These are phyloP conservation scores for Danio rerio DNA, from an alignment of 2,113 vertebrate genomes.

Conservation along the genomic window DNA sequence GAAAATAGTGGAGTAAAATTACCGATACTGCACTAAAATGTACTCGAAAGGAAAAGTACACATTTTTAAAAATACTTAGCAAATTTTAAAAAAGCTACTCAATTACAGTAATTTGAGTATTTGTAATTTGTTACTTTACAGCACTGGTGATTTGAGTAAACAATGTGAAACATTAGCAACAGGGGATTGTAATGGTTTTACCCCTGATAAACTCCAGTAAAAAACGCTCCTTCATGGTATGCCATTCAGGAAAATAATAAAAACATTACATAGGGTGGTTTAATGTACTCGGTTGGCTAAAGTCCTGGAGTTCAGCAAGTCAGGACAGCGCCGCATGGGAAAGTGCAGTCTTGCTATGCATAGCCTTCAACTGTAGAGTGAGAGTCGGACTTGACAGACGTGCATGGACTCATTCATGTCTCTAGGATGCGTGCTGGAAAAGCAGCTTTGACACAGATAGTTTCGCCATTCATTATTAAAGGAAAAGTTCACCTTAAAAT, in stretches of 20 bases:
- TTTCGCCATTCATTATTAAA: constrained; percentile 6
- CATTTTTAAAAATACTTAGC: no score
- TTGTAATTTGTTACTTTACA: no score
- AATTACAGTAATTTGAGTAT: no score
- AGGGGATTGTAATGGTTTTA: constrained; percentile 64
- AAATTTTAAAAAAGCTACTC: no score
- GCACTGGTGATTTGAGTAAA: constrained; percentile 57
- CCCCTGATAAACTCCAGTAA: constrained; percentile 70
- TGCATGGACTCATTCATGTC: constrained; percentile 42
- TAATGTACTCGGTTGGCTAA: constrained; percentile 61
- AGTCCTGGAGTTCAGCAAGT: constrained; percentile 61
- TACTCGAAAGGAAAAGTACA: no score
- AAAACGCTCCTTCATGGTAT: constrained; percentile 64
- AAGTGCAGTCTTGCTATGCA: constrained; percentile 52
- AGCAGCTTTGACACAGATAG: constrained; percentile 6
- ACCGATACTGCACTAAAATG: no score
- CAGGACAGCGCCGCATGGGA: constrained; percentile 52
- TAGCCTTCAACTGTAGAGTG: constrained; percentile 31
- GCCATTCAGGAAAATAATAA: constrained; percentile 55
- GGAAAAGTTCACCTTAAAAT: background rate
- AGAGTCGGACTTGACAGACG: constrained; percentile 27
- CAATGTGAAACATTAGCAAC: constrained; percentile 65
- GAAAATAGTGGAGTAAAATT: no score
- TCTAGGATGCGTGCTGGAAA: constrained; percentile 5
- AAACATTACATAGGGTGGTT: constrained; percentile 2